Base-by-base conservation (phyloP, 2,113 vertebrate genomes). In the Lamprologus lemairii region DNA sequence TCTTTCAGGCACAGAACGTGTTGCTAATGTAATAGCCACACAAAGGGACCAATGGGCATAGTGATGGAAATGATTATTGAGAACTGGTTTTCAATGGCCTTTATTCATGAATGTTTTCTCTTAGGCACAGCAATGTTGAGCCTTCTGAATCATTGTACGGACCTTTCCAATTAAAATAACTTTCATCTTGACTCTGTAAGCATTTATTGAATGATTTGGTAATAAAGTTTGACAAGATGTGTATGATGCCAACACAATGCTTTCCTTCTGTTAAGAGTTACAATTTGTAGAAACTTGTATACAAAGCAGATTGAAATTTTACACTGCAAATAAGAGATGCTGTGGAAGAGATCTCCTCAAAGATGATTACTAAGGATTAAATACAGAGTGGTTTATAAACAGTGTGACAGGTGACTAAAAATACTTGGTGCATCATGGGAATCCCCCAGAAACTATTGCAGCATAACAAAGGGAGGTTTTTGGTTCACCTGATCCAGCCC, bases 61-160 rank as follows among this genome's bases (percentile, higher is more conserved):
- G 68, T 17, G 0, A 28, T 28, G 42, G 42, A 19, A 75, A 49
- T 4, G 0, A 31, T 49, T 28, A 28, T 17, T 75, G 42, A 11
- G 42, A 47, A 49, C 26, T 28, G 16, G 71, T 49, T 75, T 49
- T 49, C 8, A 19, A 4, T 19, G 21, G 23, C 71, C 16, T 75
- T 47, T 28, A 4, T 17, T 73, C 37, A 37, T 37, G 10, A 65
- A 65, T 9, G 65, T 17, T 26, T 73, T 73, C 37, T 45, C 37
- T 26, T 45, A 4, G 2, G 21, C 37, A 26, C 14, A 11, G 68
- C 14, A 47, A 47, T 47, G 68, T 17, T 73, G 68, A 11, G 23
- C 23, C 2, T 49, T 75, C 40, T 75, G 40, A 17, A 28, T 10
- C 9, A 2, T 0, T 75, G 42, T 19, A 12, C 16, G 0, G 71